Evolutionary conservation across 1,140 invertebrate genomes (phyloP).

Genomic region (Aphis craccivora): DNA sequence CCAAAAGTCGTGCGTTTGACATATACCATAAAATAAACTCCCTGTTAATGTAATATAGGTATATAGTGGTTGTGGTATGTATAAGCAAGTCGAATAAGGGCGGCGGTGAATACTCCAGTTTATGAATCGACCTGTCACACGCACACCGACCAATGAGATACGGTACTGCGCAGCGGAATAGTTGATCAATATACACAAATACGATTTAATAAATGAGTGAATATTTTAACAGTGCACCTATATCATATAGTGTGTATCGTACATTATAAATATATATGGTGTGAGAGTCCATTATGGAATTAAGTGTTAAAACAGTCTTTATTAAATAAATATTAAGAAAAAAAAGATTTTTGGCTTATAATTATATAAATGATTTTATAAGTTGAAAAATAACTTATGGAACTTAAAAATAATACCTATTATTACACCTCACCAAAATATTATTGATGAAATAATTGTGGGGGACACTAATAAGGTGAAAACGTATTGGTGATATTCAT

Average conservation of each 20-base stretch:
- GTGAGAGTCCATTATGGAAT: neutral
- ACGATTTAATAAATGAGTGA: neutral
- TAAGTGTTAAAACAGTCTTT: neutral
- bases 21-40: conserved; percentile 32
- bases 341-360: neutral
- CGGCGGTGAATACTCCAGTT: neutral
- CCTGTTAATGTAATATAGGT: neutral
- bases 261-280: neutral
- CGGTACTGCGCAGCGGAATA: neutral
- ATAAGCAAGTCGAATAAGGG: conserved; percentile 26
- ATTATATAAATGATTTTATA: neutral
- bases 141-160: conserved; percentile 9
- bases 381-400: neutral
- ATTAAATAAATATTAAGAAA: neutral
- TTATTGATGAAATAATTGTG: neutral
- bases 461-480: no score
- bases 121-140: conserved; percentile 31
- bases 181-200: conserved; percentile 1
- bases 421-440: neutral
- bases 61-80: neutral
- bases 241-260: neutral
- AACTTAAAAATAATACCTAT: neutral
- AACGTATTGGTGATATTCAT: neutral
- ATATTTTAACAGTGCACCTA: neutral
- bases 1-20: conserved; percentile 23